Conservation (phyloP, 2,888 invertebrate genomes). For the Mactromeris polynyma region DNA sequence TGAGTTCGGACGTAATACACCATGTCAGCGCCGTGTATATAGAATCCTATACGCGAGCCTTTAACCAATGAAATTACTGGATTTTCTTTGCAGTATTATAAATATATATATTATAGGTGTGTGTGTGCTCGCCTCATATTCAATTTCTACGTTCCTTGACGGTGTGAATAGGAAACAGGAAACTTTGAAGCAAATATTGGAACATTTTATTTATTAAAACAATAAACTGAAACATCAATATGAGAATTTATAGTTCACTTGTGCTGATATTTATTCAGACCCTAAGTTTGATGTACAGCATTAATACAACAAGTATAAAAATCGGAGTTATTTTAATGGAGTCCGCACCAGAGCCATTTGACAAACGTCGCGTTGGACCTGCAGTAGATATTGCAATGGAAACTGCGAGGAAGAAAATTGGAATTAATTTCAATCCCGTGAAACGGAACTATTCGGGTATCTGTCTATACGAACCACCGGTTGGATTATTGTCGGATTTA, state of each 20-base stretch:
- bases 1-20: too few species aligned
- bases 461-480: slow-evolving; percentile 72
- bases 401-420: slow-evolving; percentile 44
- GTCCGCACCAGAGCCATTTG: slow-evolving; percentile 72
- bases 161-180: too few species aligned
- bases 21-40: too few species aligned
- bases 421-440: slow-evolving; percentile 60
- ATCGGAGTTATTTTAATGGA: slow-evolving; percentile 75
- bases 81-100: too few species aligned
- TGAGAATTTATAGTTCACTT: background rate
- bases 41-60: too few species aligned
- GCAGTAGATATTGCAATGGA: slow-evolving; percentile 74
- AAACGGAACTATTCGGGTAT: slow-evolving; percentile 71
- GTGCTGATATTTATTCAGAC: background rate
- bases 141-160: too few species aligned
- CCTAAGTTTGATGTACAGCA: background rate
- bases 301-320: slow-evolving; percentile 50
- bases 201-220: background rate
- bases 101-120: too few species aligned
- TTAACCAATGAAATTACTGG: too few species aligned
- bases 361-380: slow-evolving; percentile 68
- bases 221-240: background rate
- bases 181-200: too few species aligned
- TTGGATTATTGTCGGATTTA: slow-evolving; percentile 72
- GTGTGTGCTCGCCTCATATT: too few species aligned